Evolutionary conservation across 2,888 invertebrate genomes (phyloP), one percentile per base, ranked within the genome.

Genomic region (Sminthurides aquaticus): DNA sequence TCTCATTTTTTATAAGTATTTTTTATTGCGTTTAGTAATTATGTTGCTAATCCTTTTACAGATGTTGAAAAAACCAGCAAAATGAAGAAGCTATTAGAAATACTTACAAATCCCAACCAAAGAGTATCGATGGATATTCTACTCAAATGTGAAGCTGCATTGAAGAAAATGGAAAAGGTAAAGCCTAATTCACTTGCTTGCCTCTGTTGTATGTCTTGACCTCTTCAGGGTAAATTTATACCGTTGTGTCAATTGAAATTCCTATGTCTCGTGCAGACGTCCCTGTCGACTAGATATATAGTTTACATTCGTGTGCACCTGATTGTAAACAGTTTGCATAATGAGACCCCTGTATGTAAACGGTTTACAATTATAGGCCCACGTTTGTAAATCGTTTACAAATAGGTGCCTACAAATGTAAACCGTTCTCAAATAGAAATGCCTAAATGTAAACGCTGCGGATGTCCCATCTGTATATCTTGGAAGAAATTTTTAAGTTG

Each of bases 81-180:
- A 80, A 93, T 97, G 93, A 95, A 92, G 79, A 94, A 92, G 75
- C 81, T 97, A 0, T 79, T 95, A 28, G 94, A 95, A 76, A 93
- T 96, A 69, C 80, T 97, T 18, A 89, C 91, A 0, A 94, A 92
- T 79, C 93, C 94, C 0, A 86, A 85, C 73, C 91, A 92, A 79
- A 83, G 94, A 66, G 89, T 91, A 82, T 90, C 94, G 0, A 81
- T 96, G 76, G 91, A 92, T 76, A 93, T 93, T 0, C 80, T 97
- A 18, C 82, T 91, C 54, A 96, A 95, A 78, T 97, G 96, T 78
- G 96, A 97, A 79, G 88, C 90, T 63, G 95, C 93, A 2, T 79
- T 97, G 64, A 92, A 94, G 78, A 93, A 91, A 77, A 80, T 91
- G 76, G 90, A 89, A 78, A 79, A 87, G 62, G 78, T 78, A 71